Base-by-base conservation (phyloP, 1,140 invertebrate genomes). In the Thrips palmi region DNA sequence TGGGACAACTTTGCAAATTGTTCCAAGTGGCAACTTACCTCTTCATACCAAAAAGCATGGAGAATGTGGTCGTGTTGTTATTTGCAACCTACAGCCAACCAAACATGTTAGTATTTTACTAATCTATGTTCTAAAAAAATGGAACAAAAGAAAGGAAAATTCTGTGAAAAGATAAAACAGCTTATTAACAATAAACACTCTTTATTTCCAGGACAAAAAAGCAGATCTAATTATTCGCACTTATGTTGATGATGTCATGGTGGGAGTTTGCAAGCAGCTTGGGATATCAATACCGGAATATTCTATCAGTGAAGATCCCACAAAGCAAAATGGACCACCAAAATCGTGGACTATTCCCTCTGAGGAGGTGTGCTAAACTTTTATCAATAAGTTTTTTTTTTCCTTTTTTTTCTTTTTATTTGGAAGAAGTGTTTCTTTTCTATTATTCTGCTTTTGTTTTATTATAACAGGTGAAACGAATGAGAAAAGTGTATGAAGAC, bases 1-100 rank as follows among this genome's bases (percentile, higher is more conserved):
- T 32, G 94, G 94, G 25, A 96, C 92, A 25, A 94, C 91, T 14
- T 62, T 97, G 29, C 93, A 98, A 71, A 98, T 99, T 48, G 71
- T 92, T 48, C 94, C 94, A 33, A 92, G 88, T 63, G 92, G 89
- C 22, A 89, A 89, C 58, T 63, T 98, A 43, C 94, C 94, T 21
- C 56, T 94, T 14, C 69, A 77, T 42, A 81, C 80, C 18, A 82
- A 89, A 48, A 87, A 87, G 54, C 82, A 81, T 25, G 42, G 44
- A 17, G 35, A 46, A 55, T 77, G 77, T 29, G 77, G 88, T 33
- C 82, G 81, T 60, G 58, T 98, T 31, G 87, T 91, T 4, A 89
- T 97, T 49, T 83, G 93, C 37, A 99, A 98, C 63, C 64, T 98
- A 21, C 94, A 98, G 59, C 75, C 83, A 25, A 99, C 93, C 12